Evolutionary conservation across 2,113 vertebrate species (phyloP).

Genomic region (Neodontobutis hainanensis): DNA sequence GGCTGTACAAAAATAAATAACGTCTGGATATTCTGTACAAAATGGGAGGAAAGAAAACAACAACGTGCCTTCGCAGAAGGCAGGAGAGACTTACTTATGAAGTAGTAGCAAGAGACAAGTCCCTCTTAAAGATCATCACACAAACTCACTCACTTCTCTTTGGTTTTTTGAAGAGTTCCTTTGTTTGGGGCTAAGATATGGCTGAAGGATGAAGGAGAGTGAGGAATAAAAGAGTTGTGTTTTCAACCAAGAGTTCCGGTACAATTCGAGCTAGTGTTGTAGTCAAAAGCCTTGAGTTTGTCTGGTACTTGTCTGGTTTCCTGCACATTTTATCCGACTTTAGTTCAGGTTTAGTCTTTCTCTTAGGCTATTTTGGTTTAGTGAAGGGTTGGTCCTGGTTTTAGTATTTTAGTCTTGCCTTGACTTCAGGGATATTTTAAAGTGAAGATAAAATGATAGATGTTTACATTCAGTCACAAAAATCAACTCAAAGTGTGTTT

Average conservation of each 20-base stretch:
- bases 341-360: too few relatives aligned
- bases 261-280: too few relatives aligned
- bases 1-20: constrained; percentile 99
- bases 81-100: constrained; percentile 94
- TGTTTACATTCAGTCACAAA: too few relatives aligned
- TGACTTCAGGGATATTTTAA: too few relatives aligned
- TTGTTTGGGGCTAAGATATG: constrained; percentile 62
- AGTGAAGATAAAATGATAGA: too few relatives aligned
- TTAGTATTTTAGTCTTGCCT: too few relatives aligned
- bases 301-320: too few relatives aligned
- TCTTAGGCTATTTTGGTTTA: too few relatives aligned
- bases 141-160: constrained; percentile 62
- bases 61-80: constrained; percentile 93
- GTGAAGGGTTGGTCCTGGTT: too few relatives aligned
- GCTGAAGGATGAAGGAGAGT: constrained; percentile 61
- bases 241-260: not conserved
- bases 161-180: constrained; percentile 62
- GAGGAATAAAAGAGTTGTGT: constrained; percentile 18
- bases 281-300: too few relatives aligned
- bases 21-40: constrained; percentile 83
- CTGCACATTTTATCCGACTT: too few relatives aligned
- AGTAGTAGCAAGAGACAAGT: constrained; percentile 86
- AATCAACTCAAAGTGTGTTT: too few relatives aligned
- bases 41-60: constrained; percentile 66
- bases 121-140: constrained; percentile 71